Percentiles rank a stretch among this genome's conserved stretches.
phyloP scores from a whole-genome alignment of 2,888 invertebrate species.

The Priocnemis perturbator region DNA sequence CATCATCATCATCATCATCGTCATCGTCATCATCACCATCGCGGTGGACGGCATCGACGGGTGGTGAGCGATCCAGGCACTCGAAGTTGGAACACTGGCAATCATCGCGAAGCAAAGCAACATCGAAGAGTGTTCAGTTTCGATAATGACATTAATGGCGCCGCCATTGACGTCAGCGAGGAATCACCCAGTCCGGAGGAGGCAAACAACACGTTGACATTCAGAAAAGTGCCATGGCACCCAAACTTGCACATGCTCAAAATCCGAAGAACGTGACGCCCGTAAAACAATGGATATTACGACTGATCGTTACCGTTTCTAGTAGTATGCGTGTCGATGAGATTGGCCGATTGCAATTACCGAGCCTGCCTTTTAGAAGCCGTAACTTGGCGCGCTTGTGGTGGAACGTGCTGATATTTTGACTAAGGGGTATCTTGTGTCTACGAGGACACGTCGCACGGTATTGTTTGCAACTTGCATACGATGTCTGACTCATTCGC shows the following conservation, averaged over 20 bases:
- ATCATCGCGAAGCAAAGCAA: conserved; percentile 32
- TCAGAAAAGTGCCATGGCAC: conserved; percentile 76
- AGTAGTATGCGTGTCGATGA: no score
- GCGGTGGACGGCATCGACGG: conserved; percentile 56
- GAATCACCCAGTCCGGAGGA: conserved; percentile 52
- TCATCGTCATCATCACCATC: conserved; percentile 43
- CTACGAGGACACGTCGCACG: no score
- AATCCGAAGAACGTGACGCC: conserved; percentile 59
- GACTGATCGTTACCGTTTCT: no score
- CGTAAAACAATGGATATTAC: background rate
- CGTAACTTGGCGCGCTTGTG: no score
- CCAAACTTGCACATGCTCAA: conserved; percentile 75
- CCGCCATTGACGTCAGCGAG: conserved; percentile 47
- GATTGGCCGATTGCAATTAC: no score
- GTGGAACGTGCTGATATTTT: no score
- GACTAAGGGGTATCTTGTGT: no score
- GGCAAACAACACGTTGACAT: conserved; percentile 64
- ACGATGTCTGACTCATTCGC: no score
- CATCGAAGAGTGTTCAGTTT: conserved; percentile 64
- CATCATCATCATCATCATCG: conserved; percentile 41
- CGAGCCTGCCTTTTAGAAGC: no score
- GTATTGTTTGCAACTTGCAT: no score
- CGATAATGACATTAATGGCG: conserved; percentile 46
- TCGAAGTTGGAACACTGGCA: conserved; percentile 39
- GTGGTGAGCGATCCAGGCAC: conserved; percentile 63